Percentiles rank a stretch among this genome's conserved stretches.
Evolutionary conservation across 2,888 invertebrate genomes (phyloP).

Genomic region (Epinotia ramella): DNA sequence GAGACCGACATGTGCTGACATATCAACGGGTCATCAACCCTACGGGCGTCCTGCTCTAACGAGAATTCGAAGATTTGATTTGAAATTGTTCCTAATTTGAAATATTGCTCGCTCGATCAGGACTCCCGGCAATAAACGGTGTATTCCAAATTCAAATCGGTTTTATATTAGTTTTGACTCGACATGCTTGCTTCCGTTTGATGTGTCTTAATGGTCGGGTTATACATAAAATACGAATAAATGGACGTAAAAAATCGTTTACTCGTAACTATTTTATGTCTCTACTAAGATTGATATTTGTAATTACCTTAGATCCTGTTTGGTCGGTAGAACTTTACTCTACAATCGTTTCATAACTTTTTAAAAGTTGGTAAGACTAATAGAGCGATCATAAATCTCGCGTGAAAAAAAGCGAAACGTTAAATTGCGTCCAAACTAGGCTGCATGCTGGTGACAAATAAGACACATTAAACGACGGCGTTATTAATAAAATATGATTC

Average conservation of each 20-base stretch:
- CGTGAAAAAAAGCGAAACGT: slow-evolving; percentile 12
- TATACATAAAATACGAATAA: slow-evolving; percentile 69
- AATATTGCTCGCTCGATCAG: slow-evolving; percentile 75
- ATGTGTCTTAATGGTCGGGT: slow-evolving; percentile 66
- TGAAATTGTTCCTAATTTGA: slow-evolving; percentile 84
- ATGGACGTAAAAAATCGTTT: slow-evolving; percentile 68
- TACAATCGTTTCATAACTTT: slow-evolving; percentile 22
- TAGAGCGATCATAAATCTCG: slow-evolving; percentile 30
- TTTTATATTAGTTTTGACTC: slow-evolving; percentile 74
- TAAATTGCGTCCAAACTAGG: slow-evolving; percentile 25
- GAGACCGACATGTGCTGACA: slow-evolving; percentile 78
- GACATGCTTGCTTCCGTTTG: slow-evolving; percentile 77
- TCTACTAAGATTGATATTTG: slow-evolving; percentile 70
- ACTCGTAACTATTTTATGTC: slow-evolving; percentile 69
- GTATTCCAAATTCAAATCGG: slow-evolving; percentile 65
- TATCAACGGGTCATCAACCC: slow-evolving; percentile 85
- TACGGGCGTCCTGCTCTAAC: slow-evolving; percentile 83
- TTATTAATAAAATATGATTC: slow-evolving; percentile 43
- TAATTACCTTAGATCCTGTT: slow-evolving; percentile 40
- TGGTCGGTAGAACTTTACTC: slow-evolving; percentile 25
- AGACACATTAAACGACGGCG: slow-evolving; percentile 22
- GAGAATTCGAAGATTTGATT: slow-evolving; percentile 84
- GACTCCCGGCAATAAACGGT: slow-evolving; percentile 66
- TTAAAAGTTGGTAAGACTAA: slow-evolving; percentile 15
- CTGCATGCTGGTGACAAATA: slow-evolving; percentile 33